Evolutionary conservation across 2,797 vertebrate species (phyloP).

Genomic region (Strix occidentalis): DNA sequence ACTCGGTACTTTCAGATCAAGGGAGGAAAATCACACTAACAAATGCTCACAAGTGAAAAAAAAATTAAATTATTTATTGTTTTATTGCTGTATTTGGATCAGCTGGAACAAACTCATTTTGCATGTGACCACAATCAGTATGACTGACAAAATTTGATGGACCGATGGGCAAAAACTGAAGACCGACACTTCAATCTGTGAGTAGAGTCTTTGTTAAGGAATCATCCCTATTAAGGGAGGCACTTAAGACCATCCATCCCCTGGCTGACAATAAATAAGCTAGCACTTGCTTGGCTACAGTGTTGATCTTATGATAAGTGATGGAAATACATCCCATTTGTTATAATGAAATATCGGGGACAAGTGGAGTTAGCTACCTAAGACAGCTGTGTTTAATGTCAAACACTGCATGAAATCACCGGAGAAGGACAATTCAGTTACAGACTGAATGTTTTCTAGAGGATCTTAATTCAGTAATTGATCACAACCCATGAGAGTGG

Average conservation of each 20-base stretch:
- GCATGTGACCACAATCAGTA: neutral
- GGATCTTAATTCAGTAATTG: neutral
- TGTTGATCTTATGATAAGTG: conserved; percentile 51
- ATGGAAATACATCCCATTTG: conserved; percentile 42
- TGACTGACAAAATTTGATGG: neutral
- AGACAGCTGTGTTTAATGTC: neutral
- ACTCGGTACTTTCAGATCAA: neutral
- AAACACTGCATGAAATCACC: neutral
- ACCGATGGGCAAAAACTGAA: neutral
- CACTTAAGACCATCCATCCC: conserved; percentile 31
- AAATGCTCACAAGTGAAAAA: neutral
- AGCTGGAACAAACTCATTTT: neutral
- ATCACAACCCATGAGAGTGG: neutral
- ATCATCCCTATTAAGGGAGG: conserved; percentile 1
- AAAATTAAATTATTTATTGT: neutral
- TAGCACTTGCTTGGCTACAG: conserved; percentile 14
- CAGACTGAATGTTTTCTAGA: neutral
- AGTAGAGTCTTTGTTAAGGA: neutral
- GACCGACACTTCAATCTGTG: rapidly evolving
- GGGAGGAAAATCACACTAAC: neutral
- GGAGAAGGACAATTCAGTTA: neutral
- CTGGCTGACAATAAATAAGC: conserved; percentile 56
- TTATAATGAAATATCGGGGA: conserved; percentile 24
- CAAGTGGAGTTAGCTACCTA: conserved; percentile 34
- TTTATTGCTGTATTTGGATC: neutral